These are phyloP conservation scores for Monomorium pharaonis DNA, from an alignment of 1,140 invertebrate genomes.

Conservation along the genomic window DNA sequence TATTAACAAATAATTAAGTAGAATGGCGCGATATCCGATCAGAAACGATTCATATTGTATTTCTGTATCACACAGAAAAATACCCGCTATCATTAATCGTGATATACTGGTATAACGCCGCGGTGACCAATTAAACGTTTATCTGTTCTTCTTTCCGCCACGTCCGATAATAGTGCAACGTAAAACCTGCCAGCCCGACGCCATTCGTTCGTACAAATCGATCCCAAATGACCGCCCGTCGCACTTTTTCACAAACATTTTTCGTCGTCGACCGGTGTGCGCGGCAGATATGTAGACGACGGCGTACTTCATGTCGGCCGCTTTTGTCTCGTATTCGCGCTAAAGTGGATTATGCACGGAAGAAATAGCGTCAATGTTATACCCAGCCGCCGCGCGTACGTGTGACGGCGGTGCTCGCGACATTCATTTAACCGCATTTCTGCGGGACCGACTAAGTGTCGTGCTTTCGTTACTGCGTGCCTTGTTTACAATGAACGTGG, in stretches of 20 bases:
- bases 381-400: background rate
- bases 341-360: constrained; percentile 49
- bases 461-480: constrained; percentile 36
- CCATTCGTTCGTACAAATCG: constrained; percentile 51
- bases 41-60: constrained; percentile 3
- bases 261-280: background rate
- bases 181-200: constrained; percentile 28
- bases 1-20: constrained; percentile 21
- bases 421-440: constrained; percentile 53
- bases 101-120: constrained; percentile 54
- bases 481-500: constrained; percentile 8
- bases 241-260: constrained; percentile 43
- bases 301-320: background rate
- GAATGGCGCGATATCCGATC: constrained; percentile 12
- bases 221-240: constrained; percentile 59
- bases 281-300: background rate
- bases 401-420: constrained; percentile 13
- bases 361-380: constrained; percentile 47
- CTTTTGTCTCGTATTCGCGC: constrained; percentile 20
- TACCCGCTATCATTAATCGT: constrained; percentile 48
- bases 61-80: constrained; percentile 32
- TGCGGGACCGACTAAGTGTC: constrained; percentile 43
- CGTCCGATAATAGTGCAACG: constrained; percentile 49
- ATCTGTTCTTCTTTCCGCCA: constrained; percentile 47
- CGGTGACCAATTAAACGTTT: constrained; percentile 62